phyloP scores from a whole-genome alignment of 2,888 invertebrate species.

The Deladenus siricidicola region DNA sequence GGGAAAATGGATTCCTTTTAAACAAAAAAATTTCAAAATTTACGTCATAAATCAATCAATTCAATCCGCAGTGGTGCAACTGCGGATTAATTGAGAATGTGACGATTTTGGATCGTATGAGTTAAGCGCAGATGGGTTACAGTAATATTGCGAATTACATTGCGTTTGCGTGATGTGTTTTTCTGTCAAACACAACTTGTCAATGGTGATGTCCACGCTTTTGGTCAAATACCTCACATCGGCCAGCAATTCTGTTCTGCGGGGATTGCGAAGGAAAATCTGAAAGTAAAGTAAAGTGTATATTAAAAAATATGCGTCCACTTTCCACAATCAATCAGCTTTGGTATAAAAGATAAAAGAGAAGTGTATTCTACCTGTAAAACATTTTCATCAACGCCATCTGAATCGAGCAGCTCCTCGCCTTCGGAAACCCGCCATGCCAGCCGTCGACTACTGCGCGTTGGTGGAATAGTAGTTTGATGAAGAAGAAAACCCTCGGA shows the following conservation, averaged over 20 bases:
- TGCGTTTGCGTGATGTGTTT: constrained; percentile 24
- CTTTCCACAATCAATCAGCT: background rate
- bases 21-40: too few relatives aligned
- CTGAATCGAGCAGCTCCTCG: constrained; percentile 42
- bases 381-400: constrained; percentile 44
- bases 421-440: constrained; percentile 44
- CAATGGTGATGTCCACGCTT: constrained; percentile 40
- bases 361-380: constrained; percentile 42
- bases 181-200: constrained; percentile 33
- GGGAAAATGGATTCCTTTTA: too few relatives aligned
- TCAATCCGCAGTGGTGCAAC: constrained; percentile 43
- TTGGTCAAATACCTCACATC: constrained; percentile 32
- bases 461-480: constrained; percentile 33
- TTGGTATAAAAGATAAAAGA: background rate
- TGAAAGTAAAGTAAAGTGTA: constrained; percentile 13
- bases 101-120: constrained; percentile 12
- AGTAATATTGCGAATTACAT: too few relatives aligned
- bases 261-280: constrained; percentile 35
- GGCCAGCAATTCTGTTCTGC: constrained; percentile 26
- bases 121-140: too few relatives aligned
- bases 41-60: too few relatives aligned
- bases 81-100: constrained; percentile 37
- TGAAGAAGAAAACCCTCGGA: constrained; percentile 44
- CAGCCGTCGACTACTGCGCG: constrained; percentile 32
- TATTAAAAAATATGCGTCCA: background rate